Percentiles rank a stretch among this genome's conserved stretches.
Evolutionary conservation across 1,140 invertebrate species (phyloP).

Genomic region (Stratiolaelaps scimitus): DNA sequence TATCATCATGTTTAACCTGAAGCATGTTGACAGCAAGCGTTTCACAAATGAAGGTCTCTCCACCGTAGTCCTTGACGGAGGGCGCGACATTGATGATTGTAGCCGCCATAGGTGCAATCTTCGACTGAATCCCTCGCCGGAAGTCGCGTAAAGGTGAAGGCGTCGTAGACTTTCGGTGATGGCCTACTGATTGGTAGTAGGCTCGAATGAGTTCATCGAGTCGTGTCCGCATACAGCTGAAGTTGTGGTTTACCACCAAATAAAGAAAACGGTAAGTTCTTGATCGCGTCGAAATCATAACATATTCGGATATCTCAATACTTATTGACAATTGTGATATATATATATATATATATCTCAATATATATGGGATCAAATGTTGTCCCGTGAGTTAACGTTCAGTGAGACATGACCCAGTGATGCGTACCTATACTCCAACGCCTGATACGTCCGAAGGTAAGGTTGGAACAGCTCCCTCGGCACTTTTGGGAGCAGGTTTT

Average conservation of each 20-base stretch:
- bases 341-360: too few relatives aligned
- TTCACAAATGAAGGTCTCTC: slow-evolving; percentile 26
- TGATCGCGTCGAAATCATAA: too few relatives aligned
- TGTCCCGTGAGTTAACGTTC: too few relatives aligned
- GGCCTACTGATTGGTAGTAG: slow-evolving; percentile 14
- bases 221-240: slow-evolving; percentile 17
- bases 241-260: too few relatives aligned
- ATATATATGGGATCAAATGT: too few relatives aligned
- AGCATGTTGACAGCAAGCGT: not conserved
- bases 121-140: slow-evolving; percentile 14
- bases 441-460: not conserved
- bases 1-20: not conserved
- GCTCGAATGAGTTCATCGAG: slow-evolving; percentile 1
- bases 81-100: slow-evolving; percentile 22
- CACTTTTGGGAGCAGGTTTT: not conserved
- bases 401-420: too few relatives aligned
- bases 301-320: too few relatives aligned
- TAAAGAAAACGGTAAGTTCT: too few relatives aligned
- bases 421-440: slow-evolving; percentile 2
- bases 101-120: slow-evolving; percentile 7
- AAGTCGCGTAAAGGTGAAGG: slow-evolving; percentile 8
- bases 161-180: not conserved
- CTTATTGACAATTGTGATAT: too few relatives aligned
- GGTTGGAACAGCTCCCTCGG: slow-evolving; percentile 11
- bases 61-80: slow-evolving; percentile 5